Percentiles rank a stretch among this genome's conserved stretches.
Conservation (phyloP, 2,113 vertebrate genomes). For the Aspiorhynchus laticeps region DNA sequence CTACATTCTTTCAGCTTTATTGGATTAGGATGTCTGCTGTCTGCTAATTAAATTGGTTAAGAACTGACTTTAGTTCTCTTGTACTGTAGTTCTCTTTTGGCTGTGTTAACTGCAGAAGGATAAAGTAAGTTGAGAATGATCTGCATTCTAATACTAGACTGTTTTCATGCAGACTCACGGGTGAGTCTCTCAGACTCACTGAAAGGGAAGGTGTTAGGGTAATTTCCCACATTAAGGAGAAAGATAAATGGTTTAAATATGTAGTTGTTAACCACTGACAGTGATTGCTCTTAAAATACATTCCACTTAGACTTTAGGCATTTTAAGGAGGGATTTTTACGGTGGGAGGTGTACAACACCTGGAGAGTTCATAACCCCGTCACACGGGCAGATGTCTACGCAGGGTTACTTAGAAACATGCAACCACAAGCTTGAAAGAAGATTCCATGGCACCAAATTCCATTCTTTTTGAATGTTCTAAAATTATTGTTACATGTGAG, state of each 20-base stretch:
- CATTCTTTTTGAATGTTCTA: not conserved
- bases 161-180: not conserved
- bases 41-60: constrained; percentile 64
- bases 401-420: not conserved
- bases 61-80: constrained; percentile 44
- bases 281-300: constrained; percentile 20
- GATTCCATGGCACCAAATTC: not conserved
- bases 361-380: constrained; percentile 59
- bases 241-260: constrained; percentile 23
- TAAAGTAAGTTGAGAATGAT: not conserved
- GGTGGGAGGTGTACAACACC: constrained; percentile 60
- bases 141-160: not conserved
- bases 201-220: not conserved
- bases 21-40: constrained; percentile 62
- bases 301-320: constrained; percentile 56
- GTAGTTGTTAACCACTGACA: constrained; percentile 5
- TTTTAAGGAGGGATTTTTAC: constrained; percentile 34
- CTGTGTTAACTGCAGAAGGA: not conserved
- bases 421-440: constrained; percentile 29
- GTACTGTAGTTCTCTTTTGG: constrained; percentile 17
- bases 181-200: not conserved
- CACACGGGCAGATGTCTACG: constrained; percentile 51
- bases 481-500: not conserved
- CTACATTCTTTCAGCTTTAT: constrained; percentile 63
- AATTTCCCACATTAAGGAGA: not conserved